Conservation (phyloP, 2,113 vertebrate species). For the Eretmochelys imbricata region DNA sequence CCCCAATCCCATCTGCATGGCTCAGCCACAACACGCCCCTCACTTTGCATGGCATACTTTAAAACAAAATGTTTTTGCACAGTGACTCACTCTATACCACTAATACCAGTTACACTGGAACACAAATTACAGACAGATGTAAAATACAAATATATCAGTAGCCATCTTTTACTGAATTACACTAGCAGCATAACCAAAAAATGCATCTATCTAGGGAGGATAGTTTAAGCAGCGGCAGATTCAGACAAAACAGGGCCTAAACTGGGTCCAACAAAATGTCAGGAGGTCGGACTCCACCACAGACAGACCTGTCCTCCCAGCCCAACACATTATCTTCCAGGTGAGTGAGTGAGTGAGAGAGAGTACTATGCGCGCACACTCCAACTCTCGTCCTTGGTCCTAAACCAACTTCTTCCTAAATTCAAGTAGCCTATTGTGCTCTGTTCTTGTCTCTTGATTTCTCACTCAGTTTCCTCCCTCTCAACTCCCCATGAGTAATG, state of each 20-base stretch:
- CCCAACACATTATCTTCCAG: neutral
- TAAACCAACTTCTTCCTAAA: neutral
- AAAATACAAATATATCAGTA: neutral
- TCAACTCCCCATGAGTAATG: neutral
- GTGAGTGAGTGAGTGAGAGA: neutral
- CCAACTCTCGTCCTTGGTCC: neutral
- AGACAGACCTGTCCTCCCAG: neutral
- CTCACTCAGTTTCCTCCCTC: neutral
- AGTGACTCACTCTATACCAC: neutral
- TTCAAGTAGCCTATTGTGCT: neutral
- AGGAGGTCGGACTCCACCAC: neutral
- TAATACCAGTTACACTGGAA: neutral
- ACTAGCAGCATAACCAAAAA: neutral
- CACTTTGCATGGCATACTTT: neutral
- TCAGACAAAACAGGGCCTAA: neutral
- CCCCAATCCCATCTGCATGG: too few species aligned
- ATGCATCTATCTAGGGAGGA: neutral
- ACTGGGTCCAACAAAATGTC: neutral
- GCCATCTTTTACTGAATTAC: neutral
- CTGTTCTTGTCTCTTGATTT: neutral
- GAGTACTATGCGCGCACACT: neutral
- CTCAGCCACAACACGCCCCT: too few species aligned
- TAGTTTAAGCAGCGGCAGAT: neutral
- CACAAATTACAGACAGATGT: neutral
- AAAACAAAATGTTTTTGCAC: neutral